Percentiles rank a stretch among this genome's conserved stretches.
These are phyloP conservation scores for Mya arenaria DNA, from an alignment of 1,140 invertebrate species.

Conservation along the genomic window DNA sequence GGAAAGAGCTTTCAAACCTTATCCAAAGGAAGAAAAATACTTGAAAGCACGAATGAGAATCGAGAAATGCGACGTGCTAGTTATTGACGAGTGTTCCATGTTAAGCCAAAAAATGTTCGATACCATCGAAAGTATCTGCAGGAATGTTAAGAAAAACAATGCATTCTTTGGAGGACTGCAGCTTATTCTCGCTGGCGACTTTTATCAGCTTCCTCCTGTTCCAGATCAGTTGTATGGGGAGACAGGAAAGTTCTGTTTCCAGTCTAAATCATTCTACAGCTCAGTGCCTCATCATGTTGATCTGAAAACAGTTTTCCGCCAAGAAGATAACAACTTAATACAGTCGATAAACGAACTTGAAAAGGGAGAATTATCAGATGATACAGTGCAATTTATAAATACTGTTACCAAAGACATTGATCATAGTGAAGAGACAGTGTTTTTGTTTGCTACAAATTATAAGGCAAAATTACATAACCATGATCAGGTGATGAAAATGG, in stretches of 20 bases:
- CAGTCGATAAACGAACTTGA: not conserved
- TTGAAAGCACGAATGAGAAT: not conserved
- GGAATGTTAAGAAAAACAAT: not conserved
- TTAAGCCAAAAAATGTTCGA: no score
- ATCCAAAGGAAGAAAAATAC: not conserved
- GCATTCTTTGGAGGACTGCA: not conserved
- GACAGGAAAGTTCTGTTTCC: not conserved
- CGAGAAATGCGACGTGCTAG: not conserved
- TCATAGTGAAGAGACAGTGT: not conserved
- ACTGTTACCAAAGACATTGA: not conserved
- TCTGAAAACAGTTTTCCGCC: not conserved
- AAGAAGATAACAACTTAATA: not conserved
- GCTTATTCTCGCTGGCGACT: not conserved
- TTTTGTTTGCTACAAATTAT: not conserved
- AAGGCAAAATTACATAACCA: not conserved
- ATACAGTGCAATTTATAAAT: not conserved
- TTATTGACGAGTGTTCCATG: no score
- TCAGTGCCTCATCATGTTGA: not conserved
- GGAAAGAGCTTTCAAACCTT: no score
- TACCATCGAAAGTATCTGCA: not conserved
- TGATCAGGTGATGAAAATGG: not conserved
- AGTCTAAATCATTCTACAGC: not conserved
- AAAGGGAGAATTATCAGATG: not conserved
- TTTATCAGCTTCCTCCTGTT: not conserved
- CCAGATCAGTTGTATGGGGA: slow-evolving; percentile 14